Conservation (phyloP, 2,888 invertebrate genomes). For the Eucera pruinosa region DNA sequence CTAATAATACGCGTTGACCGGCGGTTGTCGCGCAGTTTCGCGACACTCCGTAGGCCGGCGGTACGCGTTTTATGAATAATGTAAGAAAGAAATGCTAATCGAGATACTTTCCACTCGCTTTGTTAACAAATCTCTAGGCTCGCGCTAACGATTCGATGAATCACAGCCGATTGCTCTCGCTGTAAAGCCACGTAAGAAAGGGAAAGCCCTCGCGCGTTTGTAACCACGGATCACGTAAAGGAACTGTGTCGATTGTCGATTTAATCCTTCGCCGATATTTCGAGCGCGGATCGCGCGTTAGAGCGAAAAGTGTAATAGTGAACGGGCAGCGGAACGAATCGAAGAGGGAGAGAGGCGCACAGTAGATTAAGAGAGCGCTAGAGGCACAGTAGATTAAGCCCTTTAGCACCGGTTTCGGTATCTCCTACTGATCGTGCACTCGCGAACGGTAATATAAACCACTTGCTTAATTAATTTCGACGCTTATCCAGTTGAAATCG, state of each 20-base stretch:
- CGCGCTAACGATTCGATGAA: conserved; percentile 48
- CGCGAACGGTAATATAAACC: too few relatives aligned
- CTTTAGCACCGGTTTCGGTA: too few relatives aligned
- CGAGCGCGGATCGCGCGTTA: conserved; percentile 13
- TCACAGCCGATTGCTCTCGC: conserved; percentile 40
- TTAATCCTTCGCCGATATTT: conserved; percentile 52
- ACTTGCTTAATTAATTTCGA: too few relatives aligned
- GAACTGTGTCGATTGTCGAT: conserved; percentile 50
- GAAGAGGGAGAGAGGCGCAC: too few relatives aligned
- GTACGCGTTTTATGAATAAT: conserved; percentile 35
- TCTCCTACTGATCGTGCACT: too few relatives aligned
- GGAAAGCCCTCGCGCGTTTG: conserved; percentile 51
- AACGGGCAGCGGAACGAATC: conserved; percentile 30
- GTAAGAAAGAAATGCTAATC: conserved; percentile 35
- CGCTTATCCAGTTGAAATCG: too few relatives aligned
- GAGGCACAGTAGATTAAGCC: too few relatives aligned
- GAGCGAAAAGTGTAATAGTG: conserved; percentile 16
- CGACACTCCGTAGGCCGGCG: not conserved
- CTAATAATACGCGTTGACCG: not conserved
- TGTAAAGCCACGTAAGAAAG: conserved; percentile 44
- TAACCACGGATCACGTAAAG: conserved; percentile 52
- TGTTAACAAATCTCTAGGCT: conserved; percentile 43
- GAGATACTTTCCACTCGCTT: conserved; percentile 33
- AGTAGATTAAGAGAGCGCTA: too few relatives aligned
- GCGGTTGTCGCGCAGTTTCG: not conserved